These are phyloP conservation scores for Aleiodes sp. DNA, from an alignment of 1,140 invertebrate species.

Conservation along the genomic window DNA sequence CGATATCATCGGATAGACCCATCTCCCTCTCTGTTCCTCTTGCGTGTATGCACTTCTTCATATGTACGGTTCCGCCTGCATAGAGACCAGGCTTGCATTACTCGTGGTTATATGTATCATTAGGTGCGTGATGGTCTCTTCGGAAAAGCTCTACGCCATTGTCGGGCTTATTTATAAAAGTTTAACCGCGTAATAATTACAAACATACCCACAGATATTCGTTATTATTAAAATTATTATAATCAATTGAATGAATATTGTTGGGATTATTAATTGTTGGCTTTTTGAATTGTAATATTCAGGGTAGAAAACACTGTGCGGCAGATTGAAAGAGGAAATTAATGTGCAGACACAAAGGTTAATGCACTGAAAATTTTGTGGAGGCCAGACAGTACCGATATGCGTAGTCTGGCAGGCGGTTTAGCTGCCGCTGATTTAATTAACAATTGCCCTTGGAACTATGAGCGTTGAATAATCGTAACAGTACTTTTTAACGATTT, in stretches of 20 bases:
- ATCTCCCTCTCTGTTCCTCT: no score
- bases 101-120: slow-evolving; percentile 61
- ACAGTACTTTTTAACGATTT: slow-evolving; percentile 9
- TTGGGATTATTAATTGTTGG: not conserved
- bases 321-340: not conserved
- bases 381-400: slow-evolving; percentile 11
- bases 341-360: slow-evolving; percentile 21
- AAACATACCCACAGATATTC: no score
- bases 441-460: slow-evolving; percentile 20
- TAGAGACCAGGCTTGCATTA: slow-evolving; percentile 50
- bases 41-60: slow-evolving; percentile 35
- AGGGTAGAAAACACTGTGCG: not conserved
- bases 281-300: not conserved
- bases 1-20: slow-evolving; percentile 60
- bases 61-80: slow-evolving; percentile 25
- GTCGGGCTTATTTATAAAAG: slow-evolving; percentile 35
- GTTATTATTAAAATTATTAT: no score
- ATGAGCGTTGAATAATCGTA: not conserved
- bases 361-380: slow-evolving; percentile 17
- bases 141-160: slow-evolving; percentile 9
- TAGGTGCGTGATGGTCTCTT: slow-evolving; percentile 48
- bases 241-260: no score
- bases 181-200: slow-evolving; percentile 38
- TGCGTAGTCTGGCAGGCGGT: not conserved
- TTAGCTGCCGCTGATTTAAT: slow-evolving; percentile 18